Percentiles rank a stretch among this genome's conserved stretches.
phyloP scores from a whole-genome alignment of 2,797 vertebrate species.

The Clarias laeviceps region DNA sequence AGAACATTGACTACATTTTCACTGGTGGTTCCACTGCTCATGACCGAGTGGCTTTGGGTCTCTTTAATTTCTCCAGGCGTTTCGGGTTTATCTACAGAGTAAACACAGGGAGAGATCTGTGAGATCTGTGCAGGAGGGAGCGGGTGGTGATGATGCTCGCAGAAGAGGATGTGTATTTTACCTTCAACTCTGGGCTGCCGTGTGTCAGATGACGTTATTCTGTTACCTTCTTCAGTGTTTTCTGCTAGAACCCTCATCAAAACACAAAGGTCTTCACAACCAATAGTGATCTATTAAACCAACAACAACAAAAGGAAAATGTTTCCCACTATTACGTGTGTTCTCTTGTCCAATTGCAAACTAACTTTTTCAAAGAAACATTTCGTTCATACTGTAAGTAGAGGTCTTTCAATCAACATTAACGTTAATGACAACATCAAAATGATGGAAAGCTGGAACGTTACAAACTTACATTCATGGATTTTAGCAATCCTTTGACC shows the following conservation, averaged over 20 bases:
- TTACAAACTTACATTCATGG: constrained; percentile 82
- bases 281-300: constrained; percentile 79
- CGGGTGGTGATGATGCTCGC: background rate
- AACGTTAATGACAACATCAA: background rate
- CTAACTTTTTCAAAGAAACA: background rate
- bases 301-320: constrained; percentile 18
- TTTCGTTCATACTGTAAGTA: background rate
- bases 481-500: constrained; percentile 83
- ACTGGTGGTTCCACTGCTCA: constrained; percentile 44
- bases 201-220: constrained; percentile 61
- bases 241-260: constrained; percentile 87
- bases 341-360: background rate
- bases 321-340: background rate
- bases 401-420: background rate
- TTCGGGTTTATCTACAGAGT: constrained; percentile 61
- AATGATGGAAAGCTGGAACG: background rate
- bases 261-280: constrained; percentile 87
- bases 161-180: constrained; percentile 51
- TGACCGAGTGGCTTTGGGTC: background rate
- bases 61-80: constrained; percentile 50
- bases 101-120: background rate
- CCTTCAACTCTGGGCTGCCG: constrained; percentile 67
- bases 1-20: constrained; percentile 80
- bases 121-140: background rate
- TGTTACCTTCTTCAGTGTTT: constrained; percentile 86